Base-by-base conservation (phyloP, 2,113 vertebrate species). In the Pipa parva region DNA sequence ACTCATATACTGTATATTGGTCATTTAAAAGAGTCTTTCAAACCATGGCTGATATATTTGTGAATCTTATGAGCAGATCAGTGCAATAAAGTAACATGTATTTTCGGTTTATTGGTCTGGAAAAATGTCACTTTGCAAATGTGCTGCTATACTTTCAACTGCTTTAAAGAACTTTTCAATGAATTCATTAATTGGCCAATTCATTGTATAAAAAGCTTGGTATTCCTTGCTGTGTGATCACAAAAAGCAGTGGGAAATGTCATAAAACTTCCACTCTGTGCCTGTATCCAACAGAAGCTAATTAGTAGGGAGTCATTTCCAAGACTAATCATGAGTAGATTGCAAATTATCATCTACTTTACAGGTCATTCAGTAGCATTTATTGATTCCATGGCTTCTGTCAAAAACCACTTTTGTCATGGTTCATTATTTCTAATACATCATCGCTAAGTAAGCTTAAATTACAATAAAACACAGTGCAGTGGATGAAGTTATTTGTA, bases 351-450 rank as follows among this genome's bases (percentile, higher is more conserved):
- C 39, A 42, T 7, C 13, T 42, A 42, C 12, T 42, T 42, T 42
- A 42, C 17, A n/a, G 15, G 39, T 17, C 39, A 42, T 42, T 42
- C 39, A 42, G 17, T 42, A n/a, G 13, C 39, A 6, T 42, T 13
- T 13, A 42, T n/a, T 42, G 39, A 42, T 42, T 42, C 15, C 39
- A 42, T 42, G 39, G 39, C 39, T 42, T 42, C 39, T 15, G n/a
- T 42, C 39, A 42, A 31, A 31, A 15, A 17, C 39, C 33, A n/a
- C 39, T 42, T 42, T 42, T 15, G 17, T n/a, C 39, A 42, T 42
- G 39, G 39, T 42, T 42, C 39, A 42, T 42, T n/a, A 42, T 42
- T 42, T 42, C 39, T 42, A 42, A 42, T 42, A 42, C 17, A 42
- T 42, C 39, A 42, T n/a, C 39, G 15, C 39, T 42, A 42, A 42